A percentile compares a stretch with the other conserved stretches of the same genome.
Conservation (phyloP, 30 jellyfish, hydroid and myxozoan genomes). For the Aurelia aurita region DNA sequence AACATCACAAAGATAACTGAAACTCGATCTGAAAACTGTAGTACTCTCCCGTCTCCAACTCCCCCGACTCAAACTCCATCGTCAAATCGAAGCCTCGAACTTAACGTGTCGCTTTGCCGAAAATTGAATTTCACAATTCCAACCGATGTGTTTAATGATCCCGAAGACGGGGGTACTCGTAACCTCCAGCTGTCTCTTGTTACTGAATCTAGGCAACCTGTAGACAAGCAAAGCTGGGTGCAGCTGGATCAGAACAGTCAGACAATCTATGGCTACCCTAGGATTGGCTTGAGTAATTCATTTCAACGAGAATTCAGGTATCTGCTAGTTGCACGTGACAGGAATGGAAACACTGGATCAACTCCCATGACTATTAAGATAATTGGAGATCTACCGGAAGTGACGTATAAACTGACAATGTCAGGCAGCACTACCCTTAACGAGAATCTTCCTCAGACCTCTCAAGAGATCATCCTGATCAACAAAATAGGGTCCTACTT, state of each 20-base stretch:
- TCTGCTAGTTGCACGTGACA: conserved; percentile 74
- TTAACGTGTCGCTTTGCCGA: conserved; percentile 58
- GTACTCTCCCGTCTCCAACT: neutral
- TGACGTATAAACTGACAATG: conserved; percentile 26
- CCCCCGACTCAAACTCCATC: conserved; percentile 23
- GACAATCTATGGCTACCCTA: conserved; percentile 55
- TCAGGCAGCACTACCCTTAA: conserved; percentile 31
- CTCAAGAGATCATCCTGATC: conserved; percentile 72
- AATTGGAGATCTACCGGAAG: conserved; percentile 55
- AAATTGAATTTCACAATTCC: conserved; percentile 70
- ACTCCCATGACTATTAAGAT: conserved; percentile 54
- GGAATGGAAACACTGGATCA: conserved; percentile 55
- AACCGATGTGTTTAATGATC: conserved; percentile 48
- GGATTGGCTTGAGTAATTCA: conserved; percentile 3
- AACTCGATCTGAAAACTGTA: conserved; percentile 10
- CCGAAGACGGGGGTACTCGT: conserved; percentile 75
- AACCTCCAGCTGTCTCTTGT: conserved; percentile 23
- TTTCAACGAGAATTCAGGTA: conserved; percentile 27
- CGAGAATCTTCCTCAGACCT: conserved; percentile 16
- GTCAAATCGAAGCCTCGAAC: conserved; percentile 13
- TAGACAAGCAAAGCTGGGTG: conserved; percentile 30
- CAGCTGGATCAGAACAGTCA: conserved; percentile 36
- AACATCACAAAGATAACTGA: conserved; percentile 27
- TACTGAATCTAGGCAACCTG: conserved; percentile 12
- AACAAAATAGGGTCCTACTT: conserved; percentile 42